phyloP scores from a whole-genome alignment of 2,888 invertebrate species.

The Dorcus parallelipipedus region DNA sequence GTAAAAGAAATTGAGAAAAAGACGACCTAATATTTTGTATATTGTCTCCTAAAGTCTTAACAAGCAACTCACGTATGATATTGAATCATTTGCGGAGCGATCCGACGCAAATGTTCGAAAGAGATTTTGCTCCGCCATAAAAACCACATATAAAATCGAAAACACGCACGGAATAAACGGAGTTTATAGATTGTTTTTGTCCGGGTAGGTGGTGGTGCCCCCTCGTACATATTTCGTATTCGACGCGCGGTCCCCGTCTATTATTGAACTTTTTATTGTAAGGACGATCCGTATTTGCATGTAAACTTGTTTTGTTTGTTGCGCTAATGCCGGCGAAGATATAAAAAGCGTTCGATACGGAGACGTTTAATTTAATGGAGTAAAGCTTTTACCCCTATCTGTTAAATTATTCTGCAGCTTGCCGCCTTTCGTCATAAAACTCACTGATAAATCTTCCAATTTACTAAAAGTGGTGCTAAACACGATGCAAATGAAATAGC shows the following conservation, averaged over 20 bases:
- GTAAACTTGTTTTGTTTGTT: not conserved
- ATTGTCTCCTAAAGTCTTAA: conserved; percentile 20
- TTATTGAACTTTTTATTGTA: too few relatives aligned
- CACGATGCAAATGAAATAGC: conserved; percentile 13
- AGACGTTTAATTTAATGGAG: not conserved
- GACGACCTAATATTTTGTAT: conserved; percentile 4
- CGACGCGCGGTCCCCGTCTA: too few relatives aligned
- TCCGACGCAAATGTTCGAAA: conserved; percentile 30
- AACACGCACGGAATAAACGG: conserved; percentile 35
- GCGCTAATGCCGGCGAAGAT: not conserved
- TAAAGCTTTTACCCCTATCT: not conserved
- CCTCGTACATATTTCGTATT: too few relatives aligned
- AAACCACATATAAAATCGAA: conserved; percentile 33
- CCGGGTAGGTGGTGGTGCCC: not conserved
- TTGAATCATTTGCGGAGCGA: conserved; percentile 38
- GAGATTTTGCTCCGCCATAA: conserved; percentile 30
- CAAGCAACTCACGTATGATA: conserved; percentile 38
- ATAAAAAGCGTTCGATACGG: too few relatives aligned
- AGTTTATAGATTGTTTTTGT: conserved; percentile 36
- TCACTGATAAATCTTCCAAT: conserved; percentile 13
- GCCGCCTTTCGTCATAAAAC: conserved; percentile 7
- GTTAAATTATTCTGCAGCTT: not conserved
- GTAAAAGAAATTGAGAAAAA: not conserved
- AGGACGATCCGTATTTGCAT: too few relatives aligned
- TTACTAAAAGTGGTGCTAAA: conserved; percentile 11